These are phyloP conservation scores for Synergus umbraculus DNA, from an alignment of 2,888 invertebrate genomes.

Conservation along the genomic window DNA sequence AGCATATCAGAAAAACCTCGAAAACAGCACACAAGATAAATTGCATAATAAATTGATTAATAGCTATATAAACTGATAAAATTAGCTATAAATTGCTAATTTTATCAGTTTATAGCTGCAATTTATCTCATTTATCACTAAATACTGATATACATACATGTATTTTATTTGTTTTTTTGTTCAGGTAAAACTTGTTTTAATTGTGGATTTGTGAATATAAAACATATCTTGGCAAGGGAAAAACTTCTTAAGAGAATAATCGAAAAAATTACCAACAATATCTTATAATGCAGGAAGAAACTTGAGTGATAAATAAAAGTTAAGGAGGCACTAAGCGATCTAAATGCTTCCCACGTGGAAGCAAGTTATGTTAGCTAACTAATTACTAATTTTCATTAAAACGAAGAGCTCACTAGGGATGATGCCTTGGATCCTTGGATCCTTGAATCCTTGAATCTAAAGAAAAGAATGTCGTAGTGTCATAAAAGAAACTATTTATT, in stretches of 20 bases:
- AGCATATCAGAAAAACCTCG: not conserved
- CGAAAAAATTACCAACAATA: constrained; percentile 3
- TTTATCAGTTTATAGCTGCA: not conserved
- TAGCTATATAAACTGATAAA: no score
- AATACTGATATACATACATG: not conserved
- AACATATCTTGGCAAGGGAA: not conserved
- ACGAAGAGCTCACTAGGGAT: constrained; percentile 22
- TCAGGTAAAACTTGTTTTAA: not conserved
- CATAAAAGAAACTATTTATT: not conserved
- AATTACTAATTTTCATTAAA: constrained; percentile 33
- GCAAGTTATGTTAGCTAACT: not conserved
- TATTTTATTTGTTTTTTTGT: not conserved
- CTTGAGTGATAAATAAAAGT: constrained; percentile 42
- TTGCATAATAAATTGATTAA: not conserved
- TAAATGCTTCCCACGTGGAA: constrained; percentile 40
- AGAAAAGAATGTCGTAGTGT: not conserved
- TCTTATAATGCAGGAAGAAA: constrained; percentile 13
- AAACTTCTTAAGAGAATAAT: not conserved
- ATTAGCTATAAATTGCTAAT: not conserved
- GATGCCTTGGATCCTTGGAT: not conserved
- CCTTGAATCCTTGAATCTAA: not conserved
- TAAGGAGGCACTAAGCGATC: constrained; percentile 42
- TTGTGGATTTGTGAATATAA: not conserved
- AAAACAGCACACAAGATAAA: not conserved
- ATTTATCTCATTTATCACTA: not conserved